Base-by-base conservation (phyloP, 2,888 invertebrate species). In the Erebia palarica region DNA sequence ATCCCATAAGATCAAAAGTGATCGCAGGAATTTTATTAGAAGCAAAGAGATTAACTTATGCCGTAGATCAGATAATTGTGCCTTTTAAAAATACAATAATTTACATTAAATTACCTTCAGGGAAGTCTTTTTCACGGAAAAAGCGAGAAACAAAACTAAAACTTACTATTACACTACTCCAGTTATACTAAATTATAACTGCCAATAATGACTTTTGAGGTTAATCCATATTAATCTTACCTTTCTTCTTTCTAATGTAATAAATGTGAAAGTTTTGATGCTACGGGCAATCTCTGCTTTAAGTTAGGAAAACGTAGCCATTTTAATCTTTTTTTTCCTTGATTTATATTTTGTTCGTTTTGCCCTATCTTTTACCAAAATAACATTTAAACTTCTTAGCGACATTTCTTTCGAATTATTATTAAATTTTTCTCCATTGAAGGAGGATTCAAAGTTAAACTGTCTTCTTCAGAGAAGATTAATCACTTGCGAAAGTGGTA, bases 401-500 rank as follows among this genome's bases (percentile, higher is more conserved):
- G 11, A 16, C 36, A 16, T 60, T 68, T 11, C 49, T 36, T n/a
- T 8, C 18, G 18, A 44, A 63, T 36, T 44, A 51, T n/a, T 51
- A 63, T 47, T 67, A 57, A 49, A 61, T 58, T 42, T 51, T 65
- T 65, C 47, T 21, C 27, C 49, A 68, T 21, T 42, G 18, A 44
- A 47, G 42, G 36, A 14, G 58, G 55, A 71, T 49, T 51, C 27
- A 44, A 69, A 69, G 58, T 68, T 55, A 61, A 68, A 42, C 64
- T 65, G 69, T 73, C 71, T n/a, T 53, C 16, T 55, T 16, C 60
- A 51, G 63, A 63, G 66, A 71, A 71, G 71, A 73, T 73, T 69
- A 60, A 73, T 73, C 58, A 51, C 51, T 51, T 10, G 21, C 9
- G 18, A 65, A 55, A 67, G 64, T 65, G 60, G 60, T 65, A 57